A percentile compares a stretch with the other conserved stretches of the same genome.
Evolutionary conservation across 1,140 invertebrate species (phyloP).

Genomic region (Popillia japonica): DNA sequence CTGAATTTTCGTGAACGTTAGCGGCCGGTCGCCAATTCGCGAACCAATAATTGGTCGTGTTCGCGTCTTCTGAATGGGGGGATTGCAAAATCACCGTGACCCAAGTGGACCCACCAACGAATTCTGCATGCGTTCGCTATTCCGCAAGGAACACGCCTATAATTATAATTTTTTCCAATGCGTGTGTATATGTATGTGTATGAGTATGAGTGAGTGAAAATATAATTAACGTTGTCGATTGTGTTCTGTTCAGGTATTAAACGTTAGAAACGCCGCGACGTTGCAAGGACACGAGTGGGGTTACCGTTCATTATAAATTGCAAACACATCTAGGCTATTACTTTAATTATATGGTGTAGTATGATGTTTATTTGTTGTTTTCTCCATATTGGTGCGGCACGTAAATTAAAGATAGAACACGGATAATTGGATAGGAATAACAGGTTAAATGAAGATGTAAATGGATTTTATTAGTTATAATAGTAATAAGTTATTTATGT

Average conservation of each 20-base stretch:
- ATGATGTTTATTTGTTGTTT: too few relatives aligned
- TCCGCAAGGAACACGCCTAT: neutral
- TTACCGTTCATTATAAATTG: too few relatives aligned
- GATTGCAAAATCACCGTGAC: constrained; percentile 2
- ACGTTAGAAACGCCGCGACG: too few relatives aligned
- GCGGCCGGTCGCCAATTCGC: neutral
- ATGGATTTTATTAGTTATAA: too few relatives aligned
- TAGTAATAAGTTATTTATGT: too few relatives aligned
- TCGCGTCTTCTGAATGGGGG: neutral
- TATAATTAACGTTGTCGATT: neutral
- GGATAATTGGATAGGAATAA: too few relatives aligned
- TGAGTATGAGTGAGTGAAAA: neutral
- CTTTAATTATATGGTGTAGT: too few relatives aligned
- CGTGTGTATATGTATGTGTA: neutral
- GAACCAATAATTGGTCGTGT: constrained; percentile 6
- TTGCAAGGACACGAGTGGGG: too few relatives aligned
- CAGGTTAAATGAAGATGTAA: too few relatives aligned
- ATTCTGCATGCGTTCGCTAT: neutral
- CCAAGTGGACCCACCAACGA: neutral
- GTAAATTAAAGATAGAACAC: too few relatives aligned
- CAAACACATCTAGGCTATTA: too few relatives aligned
- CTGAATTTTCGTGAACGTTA: constrained; percentile 10
- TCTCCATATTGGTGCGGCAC: too few relatives aligned
- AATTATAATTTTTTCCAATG: neutral
- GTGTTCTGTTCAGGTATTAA: neutral